Conservation (phyloP, 2,113 vertebrate genomes). For the Crotalus helleri region DNA sequence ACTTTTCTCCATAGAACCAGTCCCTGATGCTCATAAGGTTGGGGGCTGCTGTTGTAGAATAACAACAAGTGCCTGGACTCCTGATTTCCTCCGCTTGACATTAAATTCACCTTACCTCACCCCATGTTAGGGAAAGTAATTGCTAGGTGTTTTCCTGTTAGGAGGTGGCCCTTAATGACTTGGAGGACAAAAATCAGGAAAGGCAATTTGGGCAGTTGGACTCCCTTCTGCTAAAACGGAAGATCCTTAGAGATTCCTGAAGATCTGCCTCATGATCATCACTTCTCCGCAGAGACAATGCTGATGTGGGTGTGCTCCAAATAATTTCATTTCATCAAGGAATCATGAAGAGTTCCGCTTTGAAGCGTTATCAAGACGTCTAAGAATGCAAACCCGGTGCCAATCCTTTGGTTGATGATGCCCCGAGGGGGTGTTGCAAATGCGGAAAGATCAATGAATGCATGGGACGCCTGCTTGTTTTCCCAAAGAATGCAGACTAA, state of each 20-base stretch:
- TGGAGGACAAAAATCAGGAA: background rate
- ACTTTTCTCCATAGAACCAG: too few relatives aligned
- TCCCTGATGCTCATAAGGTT: too few relatives aligned
- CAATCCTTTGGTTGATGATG: background rate
- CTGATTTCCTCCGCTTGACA: background rate
- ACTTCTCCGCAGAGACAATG: background rate
- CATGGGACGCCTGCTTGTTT: background rate
- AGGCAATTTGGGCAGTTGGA: background rate
- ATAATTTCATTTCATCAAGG: background rate
- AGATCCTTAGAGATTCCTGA: background rate
- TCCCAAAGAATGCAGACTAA: constrained; percentile 1
- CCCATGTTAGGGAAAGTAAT: background rate
- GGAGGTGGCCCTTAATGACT: background rate
- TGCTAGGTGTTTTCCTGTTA: background rate
- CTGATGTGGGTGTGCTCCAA: background rate
- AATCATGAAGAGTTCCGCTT: background rate
- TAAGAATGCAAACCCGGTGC: constrained; percentile 2
- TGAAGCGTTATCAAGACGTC: background rate
- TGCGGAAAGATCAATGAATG: constrained; percentile 1
- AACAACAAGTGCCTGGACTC: background rate
- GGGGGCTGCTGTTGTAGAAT: too few relatives aligned
- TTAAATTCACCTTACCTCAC: background rate
- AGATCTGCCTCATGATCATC: background rate
- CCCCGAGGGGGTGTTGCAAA: background rate
- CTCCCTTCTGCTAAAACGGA: background rate